Base-by-base conservation (phyloP, 2,888 invertebrate species). In the Stenurella melanura region DNA sequence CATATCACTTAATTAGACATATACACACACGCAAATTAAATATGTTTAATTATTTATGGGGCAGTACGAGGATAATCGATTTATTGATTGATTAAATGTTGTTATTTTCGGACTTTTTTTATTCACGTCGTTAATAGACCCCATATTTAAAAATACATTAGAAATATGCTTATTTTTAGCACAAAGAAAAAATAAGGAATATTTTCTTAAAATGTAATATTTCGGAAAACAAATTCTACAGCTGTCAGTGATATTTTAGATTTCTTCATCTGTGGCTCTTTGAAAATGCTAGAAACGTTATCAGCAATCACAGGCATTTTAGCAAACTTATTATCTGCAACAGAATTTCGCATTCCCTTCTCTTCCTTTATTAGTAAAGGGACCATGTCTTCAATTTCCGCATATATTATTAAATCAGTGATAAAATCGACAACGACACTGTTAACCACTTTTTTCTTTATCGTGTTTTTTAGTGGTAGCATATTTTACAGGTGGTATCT, bases 351-450 rank as follows among this genome's bases (percentile, higher is more conserved):
- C 50, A 50, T 38, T 64, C 83, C 85, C 57, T 87, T 85, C 79
- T 90, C 89, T 80, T 89, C 86, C 72, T 87, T 85, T 61, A 91
- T 91, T 77, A 93, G 88, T 1, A 89, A 88, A 83, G 93, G 91
- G 86, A 92, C 92, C 75, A 91, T 89, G 83, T 92, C 89, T 82
- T 91, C 92, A 56, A 93, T 92, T 85, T 93, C 92, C 42, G 94
- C 92, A n/a, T 92, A 90, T 81, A 91, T 90, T 72, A 94, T 87
- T 83, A 94, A 91, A 77, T 92, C 90, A 38, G 90, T 86, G 61
- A 94, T 81, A 30, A 93, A 87, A 73, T 81, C 57, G n/a, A 77
- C 74, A 42, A 85, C 75, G 10, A 57, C 63, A 66, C 63, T 58
- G 10, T 54, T 4, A 61, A 71, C n/a, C 57, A 50, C 19, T 58